phyloP scores from a whole-genome alignment of 2,888 invertebrate genomes.

The Coecobrya sp. region DNA sequence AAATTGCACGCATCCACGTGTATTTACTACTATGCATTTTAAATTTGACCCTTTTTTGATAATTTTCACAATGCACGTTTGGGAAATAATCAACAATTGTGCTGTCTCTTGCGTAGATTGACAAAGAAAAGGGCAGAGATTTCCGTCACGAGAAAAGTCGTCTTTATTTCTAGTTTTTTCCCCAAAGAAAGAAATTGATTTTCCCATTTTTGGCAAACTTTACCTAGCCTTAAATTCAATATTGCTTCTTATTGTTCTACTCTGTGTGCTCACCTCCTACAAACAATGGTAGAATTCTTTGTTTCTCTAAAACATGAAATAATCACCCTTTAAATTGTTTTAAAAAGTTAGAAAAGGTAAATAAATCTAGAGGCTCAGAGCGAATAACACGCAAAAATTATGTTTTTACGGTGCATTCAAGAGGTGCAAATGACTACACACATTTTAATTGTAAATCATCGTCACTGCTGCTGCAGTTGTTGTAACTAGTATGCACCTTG shows the following conservation, averaged over 20 bases:
- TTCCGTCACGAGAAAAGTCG: too few species aligned
- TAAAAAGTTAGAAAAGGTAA: not conserved
- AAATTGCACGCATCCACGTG: too few species aligned
- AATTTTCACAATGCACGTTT: not conserved
- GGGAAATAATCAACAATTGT: not conserved
- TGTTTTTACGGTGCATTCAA: not conserved
- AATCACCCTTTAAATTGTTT: not conserved
- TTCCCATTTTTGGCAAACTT: too few species aligned
- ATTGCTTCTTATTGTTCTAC: too few species aligned
- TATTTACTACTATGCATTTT: not conserved
- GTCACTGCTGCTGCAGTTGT: too few species aligned
- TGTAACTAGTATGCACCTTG: not conserved
- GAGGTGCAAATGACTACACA: not conserved
- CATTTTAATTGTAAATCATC: too few species aligned
- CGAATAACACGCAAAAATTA: not conserved
- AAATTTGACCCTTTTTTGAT: not conserved
- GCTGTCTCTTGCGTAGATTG: not conserved
- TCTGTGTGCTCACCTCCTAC: too few species aligned
- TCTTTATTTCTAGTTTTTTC: too few species aligned
- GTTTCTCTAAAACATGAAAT: not conserved
- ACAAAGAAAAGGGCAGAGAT: too few species aligned
- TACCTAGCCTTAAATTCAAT: too few species aligned
- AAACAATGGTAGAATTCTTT: not conserved
- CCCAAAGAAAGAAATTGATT: too few species aligned
- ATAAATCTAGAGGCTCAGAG: not conserved